Conservation (phyloP, 2,888 invertebrate species). For the Beris morrisii region DNA sequence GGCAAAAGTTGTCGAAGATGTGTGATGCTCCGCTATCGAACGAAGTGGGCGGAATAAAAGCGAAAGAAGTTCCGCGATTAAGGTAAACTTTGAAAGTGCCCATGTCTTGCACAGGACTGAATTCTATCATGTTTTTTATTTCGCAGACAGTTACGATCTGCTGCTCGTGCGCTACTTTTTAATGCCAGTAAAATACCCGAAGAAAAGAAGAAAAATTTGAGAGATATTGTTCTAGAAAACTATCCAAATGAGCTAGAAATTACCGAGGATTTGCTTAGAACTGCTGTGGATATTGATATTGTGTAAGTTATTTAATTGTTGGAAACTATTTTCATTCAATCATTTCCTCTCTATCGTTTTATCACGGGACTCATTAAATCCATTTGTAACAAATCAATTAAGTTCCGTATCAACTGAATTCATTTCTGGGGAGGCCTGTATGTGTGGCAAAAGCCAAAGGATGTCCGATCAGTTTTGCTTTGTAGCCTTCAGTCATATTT, state of each 20-base stretch:
- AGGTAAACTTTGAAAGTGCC: conserved; percentile 41
- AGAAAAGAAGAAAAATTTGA: conserved; percentile 57
- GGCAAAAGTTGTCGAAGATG: conserved; percentile 61
- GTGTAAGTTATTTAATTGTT: conserved; percentile 52
- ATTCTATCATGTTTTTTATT: conserved; percentile 4
- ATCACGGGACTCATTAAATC: no score
- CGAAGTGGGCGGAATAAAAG: conserved; percentile 47
- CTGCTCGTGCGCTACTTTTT: conserved; percentile 62
- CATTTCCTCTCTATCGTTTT: conserved; percentile 30
- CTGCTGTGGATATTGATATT: conserved; percentile 58
- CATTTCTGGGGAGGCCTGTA: no score
- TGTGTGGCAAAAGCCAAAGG: no score
- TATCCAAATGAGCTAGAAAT: conserved; percentile 57
- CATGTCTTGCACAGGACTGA: neutral
- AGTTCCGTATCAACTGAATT: no score
- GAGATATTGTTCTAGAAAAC: conserved; percentile 58
- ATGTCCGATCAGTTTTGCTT: no score
- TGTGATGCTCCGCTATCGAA: conserved; percentile 67
- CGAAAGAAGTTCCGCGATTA: conserved; percentile 52
- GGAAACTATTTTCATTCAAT: neutral
- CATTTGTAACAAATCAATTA: no score
- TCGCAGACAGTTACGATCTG: conserved; percentile 59
- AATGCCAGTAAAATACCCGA: conserved; percentile 60
- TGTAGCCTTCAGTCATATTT: no score
- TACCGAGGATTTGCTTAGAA: conserved; percentile 58